These are phyloP conservation scores for Eupithecia abbreviata DNA, from an alignment of 2,888 invertebrate genomes.

Conservation along the genomic window DNA sequence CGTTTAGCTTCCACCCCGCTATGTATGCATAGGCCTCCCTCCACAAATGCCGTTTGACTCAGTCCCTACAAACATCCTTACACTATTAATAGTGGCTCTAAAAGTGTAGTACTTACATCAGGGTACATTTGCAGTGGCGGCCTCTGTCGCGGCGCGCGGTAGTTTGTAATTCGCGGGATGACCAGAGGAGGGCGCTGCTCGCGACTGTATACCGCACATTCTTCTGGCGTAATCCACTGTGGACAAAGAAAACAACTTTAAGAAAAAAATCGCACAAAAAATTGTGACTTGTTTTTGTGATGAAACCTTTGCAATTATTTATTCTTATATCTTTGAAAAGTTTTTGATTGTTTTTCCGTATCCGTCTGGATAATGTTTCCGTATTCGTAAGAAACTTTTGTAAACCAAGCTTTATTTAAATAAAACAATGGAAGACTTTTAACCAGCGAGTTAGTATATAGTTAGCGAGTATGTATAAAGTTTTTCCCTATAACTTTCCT, in stretches of 20 bases:
- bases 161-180: slow-evolving; percentile 78
- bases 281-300: background rate
- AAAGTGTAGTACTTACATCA: slow-evolving; percentile 57
- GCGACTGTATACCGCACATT: slow-evolving; percentile 74
- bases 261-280: background rate
- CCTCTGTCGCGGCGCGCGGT: slow-evolving; percentile 61
- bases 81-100: too few species aligned
- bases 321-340: background rate
- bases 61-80: too few species aligned
- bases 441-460: background rate
- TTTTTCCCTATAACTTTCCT: background rate
- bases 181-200: slow-evolving; percentile 78
- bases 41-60: too few species aligned
- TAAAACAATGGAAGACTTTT: background rate
- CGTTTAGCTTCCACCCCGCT: too few species aligned
- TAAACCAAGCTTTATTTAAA: background rate
- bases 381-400: background rate
- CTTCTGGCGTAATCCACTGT: slow-evolving; percentile 81
- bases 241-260: slow-evolving; percentile 49
- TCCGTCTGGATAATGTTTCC: background rate
- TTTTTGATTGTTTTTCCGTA: background rate
- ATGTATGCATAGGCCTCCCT: too few species aligned
- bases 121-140: slow-evolving; percentile 57
- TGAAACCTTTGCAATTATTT: background rate
- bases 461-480: background rate